Percentiles rank a stretch among this genome's conserved stretches.
phyloP scores from a whole-genome alignment of 2,888 invertebrate species.

The Ophion obscuratus region DNA sequence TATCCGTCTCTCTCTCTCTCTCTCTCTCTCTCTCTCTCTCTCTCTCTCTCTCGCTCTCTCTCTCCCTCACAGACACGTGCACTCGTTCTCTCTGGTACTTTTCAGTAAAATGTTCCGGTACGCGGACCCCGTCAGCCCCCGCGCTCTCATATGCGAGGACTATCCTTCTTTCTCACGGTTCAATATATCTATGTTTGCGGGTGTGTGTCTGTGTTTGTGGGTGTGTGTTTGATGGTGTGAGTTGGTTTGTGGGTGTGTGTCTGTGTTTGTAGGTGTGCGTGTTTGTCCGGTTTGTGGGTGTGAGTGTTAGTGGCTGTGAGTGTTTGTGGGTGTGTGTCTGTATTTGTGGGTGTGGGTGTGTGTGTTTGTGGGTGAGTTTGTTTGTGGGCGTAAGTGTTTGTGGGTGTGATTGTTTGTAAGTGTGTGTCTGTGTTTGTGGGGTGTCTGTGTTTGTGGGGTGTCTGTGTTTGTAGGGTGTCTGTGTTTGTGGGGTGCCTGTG shows the following conservation, averaged over 20 bases:
- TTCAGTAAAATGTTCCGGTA: constrained; percentile 55
- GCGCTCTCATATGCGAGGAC: constrained; percentile 36
- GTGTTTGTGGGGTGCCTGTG: not conserved
- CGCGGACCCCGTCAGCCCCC: constrained; percentile 43
- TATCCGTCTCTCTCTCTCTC: constrained; percentile 6
- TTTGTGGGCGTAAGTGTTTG: not conserved
- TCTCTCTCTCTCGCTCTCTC: constrained; percentile 31
- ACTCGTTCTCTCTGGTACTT: constrained; percentile 17
- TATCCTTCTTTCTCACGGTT: constrained; percentile 31
- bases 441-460: too few relatives aligned
- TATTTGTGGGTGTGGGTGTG: not conserved
- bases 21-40: constrained; percentile 38
- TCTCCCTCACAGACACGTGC: not conserved
- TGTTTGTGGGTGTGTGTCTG: too few relatives aligned
- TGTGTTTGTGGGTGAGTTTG: too few relatives aligned
- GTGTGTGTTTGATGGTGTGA: too few relatives aligned
- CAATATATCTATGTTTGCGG: not conserved
- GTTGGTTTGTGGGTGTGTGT: too few relatives aligned
- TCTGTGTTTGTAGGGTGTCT: not conserved
- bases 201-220: not conserved
- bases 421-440: not conserved
- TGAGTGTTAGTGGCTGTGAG: too few relatives aligned
- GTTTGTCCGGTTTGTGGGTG: too few relatives aligned
- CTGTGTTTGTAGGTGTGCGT: too few relatives aligned
- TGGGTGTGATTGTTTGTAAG: not conserved